phyloP scores from a whole-genome alignment of 2,797 vertebrate genomes.

The Otolemur crassicaudatus region DNA sequence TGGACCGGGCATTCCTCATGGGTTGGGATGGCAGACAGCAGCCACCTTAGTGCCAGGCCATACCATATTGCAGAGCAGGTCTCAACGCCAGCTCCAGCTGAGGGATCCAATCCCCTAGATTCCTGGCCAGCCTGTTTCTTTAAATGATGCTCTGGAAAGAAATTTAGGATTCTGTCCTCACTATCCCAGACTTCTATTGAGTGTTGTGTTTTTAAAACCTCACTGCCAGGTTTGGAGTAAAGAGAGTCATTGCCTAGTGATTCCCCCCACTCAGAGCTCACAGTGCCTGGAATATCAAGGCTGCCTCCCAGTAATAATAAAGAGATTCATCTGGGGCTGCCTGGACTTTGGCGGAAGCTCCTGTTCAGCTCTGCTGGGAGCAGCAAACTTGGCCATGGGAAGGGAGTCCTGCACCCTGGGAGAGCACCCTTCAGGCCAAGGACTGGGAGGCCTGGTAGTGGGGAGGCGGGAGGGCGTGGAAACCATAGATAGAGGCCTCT shows the following conservation, averaged over 20 bases:
- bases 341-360: background rate
- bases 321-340: slow-evolving; percentile 52
- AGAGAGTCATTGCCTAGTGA: slow-evolving; percentile 70
- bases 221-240: slow-evolving; percentile 58
- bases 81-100: background rate
- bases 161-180: background rate
- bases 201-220: slow-evolving; percentile 58
- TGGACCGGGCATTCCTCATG: background rate
- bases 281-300: slow-evolving; percentile 47
- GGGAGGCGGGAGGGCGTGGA: background rate
- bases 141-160: background rate
- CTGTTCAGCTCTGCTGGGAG: slow-evolving; percentile 38
- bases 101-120: background rate
- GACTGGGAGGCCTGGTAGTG: background rate
- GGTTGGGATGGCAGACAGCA: background rate
- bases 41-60: background rate
- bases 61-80: background rate
- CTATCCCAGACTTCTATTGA: background rate
- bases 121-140: background rate
- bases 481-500: slow-evolving; percentile 38
- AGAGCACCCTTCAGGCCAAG: slow-evolving; percentile 1
- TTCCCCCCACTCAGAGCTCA: background rate
- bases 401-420: slow-evolving; percentile 10
- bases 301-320: background rate
- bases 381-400: background rate